Base-by-base conservation (phyloP, 2,797 vertebrate species). In the Pseudocheirus occidentalis region DNA sequence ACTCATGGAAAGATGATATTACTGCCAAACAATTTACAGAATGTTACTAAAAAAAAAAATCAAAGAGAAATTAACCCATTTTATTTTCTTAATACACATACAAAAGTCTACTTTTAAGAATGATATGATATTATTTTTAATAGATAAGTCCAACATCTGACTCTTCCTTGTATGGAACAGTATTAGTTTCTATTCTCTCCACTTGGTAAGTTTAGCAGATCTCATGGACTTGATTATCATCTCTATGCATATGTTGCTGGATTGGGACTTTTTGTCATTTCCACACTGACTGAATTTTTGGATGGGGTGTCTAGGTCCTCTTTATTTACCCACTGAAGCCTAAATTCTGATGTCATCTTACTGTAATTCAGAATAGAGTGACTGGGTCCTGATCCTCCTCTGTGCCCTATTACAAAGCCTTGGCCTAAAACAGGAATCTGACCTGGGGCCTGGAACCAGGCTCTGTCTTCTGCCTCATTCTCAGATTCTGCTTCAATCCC, bases 61-160 rank as follows among this genome's bases (percentile, higher is more conserved):
- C 24, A 40, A 90, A 57, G 59, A 91, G 29, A 91, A 66, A 91
- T 93, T 53, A 90, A 94, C 94, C 66, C 92, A 46, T 46, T 87
- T 50, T 46, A 46, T 87, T 89, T 66, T 53, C 58, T 50, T 50
- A 11, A 24, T 27, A 50, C 92, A 95, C 93, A 52, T 55, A 95
- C 1, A 94, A 57, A 96, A 94, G 92, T 73, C 89, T 55, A 24
- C 91, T 95, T 94, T 96, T 92, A 92, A 95, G 93, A 53, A 73
- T 4, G 18, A 95, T 55, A 46, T 34, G 73, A 92, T 56, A 56
- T 62, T 73, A 94, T 1, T 96, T 90, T 40, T 91, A 95, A 92
- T 11, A 93, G 91, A 24, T 91, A 53, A 92, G 55, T 34, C 94
- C 90, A 94, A 56, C 91, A 73, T 55, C 56, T 92, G 27, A 12